Conservation (phyloP, 2,888 invertebrate species). For the Cantharis lateralis region DNA sequence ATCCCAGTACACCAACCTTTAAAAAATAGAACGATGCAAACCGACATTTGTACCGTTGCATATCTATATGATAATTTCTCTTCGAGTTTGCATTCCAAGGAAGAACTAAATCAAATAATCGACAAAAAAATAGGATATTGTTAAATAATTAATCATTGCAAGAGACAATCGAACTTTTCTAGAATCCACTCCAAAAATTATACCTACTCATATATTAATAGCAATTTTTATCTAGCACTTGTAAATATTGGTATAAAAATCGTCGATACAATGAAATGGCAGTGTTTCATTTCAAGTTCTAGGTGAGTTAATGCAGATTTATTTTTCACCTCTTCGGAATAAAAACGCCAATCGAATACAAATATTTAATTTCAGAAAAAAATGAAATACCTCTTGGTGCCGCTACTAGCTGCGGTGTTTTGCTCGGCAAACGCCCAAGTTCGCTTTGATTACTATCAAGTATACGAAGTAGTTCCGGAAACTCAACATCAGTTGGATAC, state of each 20-base stretch:
- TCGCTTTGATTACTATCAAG: slow-evolving; percentile 42
- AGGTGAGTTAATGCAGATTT: not conserved
- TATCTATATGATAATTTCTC: too few species aligned
- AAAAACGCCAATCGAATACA: too few species aligned
- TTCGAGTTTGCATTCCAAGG: too few species aligned
- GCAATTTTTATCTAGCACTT: not conserved
- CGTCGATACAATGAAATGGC: not conserved
- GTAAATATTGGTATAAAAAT: not conserved
- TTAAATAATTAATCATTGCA: not conserved
- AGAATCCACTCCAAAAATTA: not conserved
- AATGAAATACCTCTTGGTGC: not conserved
- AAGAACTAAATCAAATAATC: too few species aligned
- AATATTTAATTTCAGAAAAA: not conserved
- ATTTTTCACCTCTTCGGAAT: too few species aligned
- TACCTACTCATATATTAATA: not conserved
- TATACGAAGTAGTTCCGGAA: slow-evolving; percentile 44
- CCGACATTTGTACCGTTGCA: too few species aligned
- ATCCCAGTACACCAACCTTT: too few species aligned
- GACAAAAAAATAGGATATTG: too few species aligned
- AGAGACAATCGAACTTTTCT: not conserved
- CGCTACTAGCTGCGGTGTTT: not conserved
- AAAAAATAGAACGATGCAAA: too few species aligned
- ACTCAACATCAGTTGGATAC: slow-evolving; percentile 16
- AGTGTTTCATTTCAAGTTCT: not conserved
- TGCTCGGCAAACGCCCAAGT: slow-evolving; percentile 3